Evolutionary conservation across 1,140 invertebrate genomes (phyloP).

Genomic region (Saccostrea cuccullata): DNA sequence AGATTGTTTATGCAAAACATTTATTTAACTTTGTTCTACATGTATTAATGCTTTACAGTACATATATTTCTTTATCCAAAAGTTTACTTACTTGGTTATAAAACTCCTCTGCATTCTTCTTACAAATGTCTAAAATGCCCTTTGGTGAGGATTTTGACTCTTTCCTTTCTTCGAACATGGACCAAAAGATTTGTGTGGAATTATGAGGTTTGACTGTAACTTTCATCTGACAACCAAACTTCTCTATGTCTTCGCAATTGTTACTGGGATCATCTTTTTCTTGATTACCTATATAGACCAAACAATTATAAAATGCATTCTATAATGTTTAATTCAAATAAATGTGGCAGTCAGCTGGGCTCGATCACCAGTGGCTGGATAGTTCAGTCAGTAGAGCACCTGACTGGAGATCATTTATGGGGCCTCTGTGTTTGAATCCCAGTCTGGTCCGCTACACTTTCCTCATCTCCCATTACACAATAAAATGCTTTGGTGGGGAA

Average conservation of each 20-base stretch:
- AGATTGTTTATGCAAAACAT: too few species aligned
- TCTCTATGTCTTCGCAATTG: background rate
- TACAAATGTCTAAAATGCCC: background rate
- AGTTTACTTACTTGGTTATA: background rate
- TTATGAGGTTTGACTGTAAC: background rate
- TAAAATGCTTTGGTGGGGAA: too few species aligned
- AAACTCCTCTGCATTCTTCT: background rate
- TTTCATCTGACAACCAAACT: background rate
- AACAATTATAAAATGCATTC: background rate
- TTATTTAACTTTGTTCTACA: too few species aligned
- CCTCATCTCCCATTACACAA: too few species aligned
- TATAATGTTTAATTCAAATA: background rate
- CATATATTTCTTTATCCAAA: background rate
- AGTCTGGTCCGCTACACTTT: too few species aligned
- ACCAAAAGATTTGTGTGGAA: background rate
- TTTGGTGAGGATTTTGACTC: background rate
- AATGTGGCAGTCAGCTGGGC: too few species aligned
- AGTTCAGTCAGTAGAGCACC: too few species aligned
- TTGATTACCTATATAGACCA: background rate
- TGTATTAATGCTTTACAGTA: background rate
- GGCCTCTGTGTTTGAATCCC: too few species aligned
- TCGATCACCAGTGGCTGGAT: too few species aligned
- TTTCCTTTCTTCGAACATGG: background rate
- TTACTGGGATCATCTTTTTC: background rate
- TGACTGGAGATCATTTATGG: too few species aligned